These are phyloP conservation scores for Rhingia campestris DNA, from an alignment of 2,888 invertebrate genomes.

Conservation along the genomic window DNA sequence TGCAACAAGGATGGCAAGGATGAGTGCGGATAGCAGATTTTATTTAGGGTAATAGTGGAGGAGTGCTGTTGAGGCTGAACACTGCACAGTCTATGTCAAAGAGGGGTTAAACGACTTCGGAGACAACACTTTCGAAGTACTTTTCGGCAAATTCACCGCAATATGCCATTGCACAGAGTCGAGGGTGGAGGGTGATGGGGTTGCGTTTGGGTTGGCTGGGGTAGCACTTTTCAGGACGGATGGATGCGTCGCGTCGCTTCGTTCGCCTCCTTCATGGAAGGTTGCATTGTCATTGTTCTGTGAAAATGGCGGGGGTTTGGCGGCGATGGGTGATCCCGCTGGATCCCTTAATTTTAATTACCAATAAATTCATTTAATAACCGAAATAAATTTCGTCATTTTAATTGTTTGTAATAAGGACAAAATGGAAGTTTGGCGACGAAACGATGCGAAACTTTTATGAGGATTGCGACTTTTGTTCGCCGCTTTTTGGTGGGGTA, in stretches of 20 bases:
- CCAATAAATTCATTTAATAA: slow-evolving; percentile 74
- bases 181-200: not conserved
- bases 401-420: slow-evolving; percentile 74
- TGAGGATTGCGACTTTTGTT: slow-evolving; percentile 58
- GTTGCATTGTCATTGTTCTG: slow-evolving; percentile 47
- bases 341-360: slow-evolving; percentile 72
- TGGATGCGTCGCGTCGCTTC: not conserved
- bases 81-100: slow-evolving; percentile 4
- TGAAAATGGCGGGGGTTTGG: slow-evolving; percentile 6
- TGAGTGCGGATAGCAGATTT: not conserved
- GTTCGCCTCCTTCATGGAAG: slow-evolving; percentile 8
- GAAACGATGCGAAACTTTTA: slow-evolving; percentile 71
- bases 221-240: slow-evolving; percentile 2
- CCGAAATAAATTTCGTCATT: slow-evolving; percentile 70
- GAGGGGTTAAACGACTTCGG: slow-evolving; percentile 59
- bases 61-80: slow-evolving; percentile 5
- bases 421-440: slow-evolving; percentile 67
- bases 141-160: slow-evolving; percentile 65
- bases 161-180: slow-evolving; percentile 52
- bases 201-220: not conserved
- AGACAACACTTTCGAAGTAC: slow-evolving; percentile 68
- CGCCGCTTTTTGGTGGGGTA: not conserved
- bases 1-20: slow-evolving; percentile 36
- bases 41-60: slow-evolving; percentile 4
- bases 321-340: slow-evolving; percentile 19